These are phyloP conservation scores for Holothuria glaberrima DNA, from an alignment of 35 echinoderm and acorn worm genomes.

Conservation along the genomic window DNA sequence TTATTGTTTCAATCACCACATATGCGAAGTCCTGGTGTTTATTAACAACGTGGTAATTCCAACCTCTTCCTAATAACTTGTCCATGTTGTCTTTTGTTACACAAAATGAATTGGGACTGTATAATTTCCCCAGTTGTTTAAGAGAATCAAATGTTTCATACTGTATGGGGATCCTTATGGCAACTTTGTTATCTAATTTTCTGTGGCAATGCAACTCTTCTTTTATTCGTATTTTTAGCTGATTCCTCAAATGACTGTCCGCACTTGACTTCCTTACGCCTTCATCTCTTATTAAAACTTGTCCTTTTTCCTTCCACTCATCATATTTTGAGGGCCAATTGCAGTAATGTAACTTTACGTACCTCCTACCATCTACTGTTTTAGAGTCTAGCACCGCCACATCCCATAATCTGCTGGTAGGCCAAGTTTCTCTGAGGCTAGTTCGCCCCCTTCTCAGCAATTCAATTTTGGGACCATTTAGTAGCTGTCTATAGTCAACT, in stretches of 20 bases:
- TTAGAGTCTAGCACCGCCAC: neutral
- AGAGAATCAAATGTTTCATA: slow-evolving; percentile 18
- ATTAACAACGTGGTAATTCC: slow-evolving; percentile 2
- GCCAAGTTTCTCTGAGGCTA: neutral
- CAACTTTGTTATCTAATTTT: neutral
- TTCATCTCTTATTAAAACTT: neutral
- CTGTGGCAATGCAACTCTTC: slow-evolving; percentile 10
- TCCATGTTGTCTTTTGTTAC: slow-evolving; percentile 17
- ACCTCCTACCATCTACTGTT: slow-evolving; percentile 2
- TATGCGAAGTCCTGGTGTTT: slow-evolving; percentile 11
- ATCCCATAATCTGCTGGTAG: neutral
- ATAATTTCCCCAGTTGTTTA: neutral
- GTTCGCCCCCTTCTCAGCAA: neutral
- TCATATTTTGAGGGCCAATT: slow-evolving; percentile 7
- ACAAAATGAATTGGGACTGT: slow-evolving; percentile 1
- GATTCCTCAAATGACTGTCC: slow-evolving; percentile 1
- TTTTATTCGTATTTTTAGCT: neutral
- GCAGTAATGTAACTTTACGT: neutral
- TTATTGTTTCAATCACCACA: slow-evolving; percentile 12
- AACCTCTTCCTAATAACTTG: slow-evolving; percentile 7
- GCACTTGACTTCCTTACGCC: neutral
- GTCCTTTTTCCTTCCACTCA: neutral
- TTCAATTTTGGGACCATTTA: slow-evolving; percentile 4
- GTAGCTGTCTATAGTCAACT: slow-evolving; percentile 12
- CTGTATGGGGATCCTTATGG: neutral